These are phyloP conservation scores for Syngnathus scovelli DNA, from an alignment of 2,113 vertebrate species.

Conservation along the genomic window DNA sequence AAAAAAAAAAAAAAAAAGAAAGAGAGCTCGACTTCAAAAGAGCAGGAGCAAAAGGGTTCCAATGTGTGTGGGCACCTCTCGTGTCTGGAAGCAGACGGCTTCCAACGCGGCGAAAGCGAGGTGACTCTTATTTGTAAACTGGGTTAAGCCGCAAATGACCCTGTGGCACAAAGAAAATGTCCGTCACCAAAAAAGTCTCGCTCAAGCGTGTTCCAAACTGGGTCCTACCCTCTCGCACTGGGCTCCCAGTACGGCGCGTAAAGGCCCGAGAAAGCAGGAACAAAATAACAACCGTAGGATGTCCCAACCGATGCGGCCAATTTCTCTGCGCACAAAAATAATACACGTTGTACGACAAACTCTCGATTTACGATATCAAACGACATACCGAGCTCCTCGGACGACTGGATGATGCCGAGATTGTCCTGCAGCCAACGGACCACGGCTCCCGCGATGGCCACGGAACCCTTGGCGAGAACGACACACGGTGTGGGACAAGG, in stretches of 20 bases:
- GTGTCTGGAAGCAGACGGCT: slow-evolving; percentile 91
- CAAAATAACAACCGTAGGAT: slow-evolving; percentile 93
- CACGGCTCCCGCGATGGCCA: slow-evolving; percentile 93
- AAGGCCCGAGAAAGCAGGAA: slow-evolving; percentile 91
- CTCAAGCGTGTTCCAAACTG: neutral
- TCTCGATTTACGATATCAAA: neutral
- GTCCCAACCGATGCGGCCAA: slow-evolving; percentile 84
- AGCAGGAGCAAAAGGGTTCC: no score
- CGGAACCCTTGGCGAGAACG: slow-evolving; percentile 81
- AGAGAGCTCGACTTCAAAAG: neutral
- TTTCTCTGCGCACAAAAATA: slow-evolving; percentile 71
- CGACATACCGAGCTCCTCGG: slow-evolving; percentile 84
- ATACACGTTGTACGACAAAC: neutral
- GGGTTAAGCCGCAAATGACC: slow-evolving; percentile 93
- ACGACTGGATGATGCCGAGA: slow-evolving; percentile 81
- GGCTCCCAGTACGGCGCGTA: slow-evolving; percentile 96
- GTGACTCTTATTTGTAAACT: slow-evolving; percentile 90
- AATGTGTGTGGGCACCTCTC: slow-evolving; percentile 73
- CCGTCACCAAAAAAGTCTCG: no score
- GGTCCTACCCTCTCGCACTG: slow-evolving; percentile 84
- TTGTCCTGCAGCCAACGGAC: slow-evolving; percentile 96
- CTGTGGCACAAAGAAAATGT: slow-evolving; percentile 54
- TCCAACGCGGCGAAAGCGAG: slow-evolving; percentile 90
- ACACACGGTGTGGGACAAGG: neutral
- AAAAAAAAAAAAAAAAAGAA: neutral